Conservation (phyloP, 2,797 vertebrate genomes). For the Gephyroberyx darwinii region DNA sequence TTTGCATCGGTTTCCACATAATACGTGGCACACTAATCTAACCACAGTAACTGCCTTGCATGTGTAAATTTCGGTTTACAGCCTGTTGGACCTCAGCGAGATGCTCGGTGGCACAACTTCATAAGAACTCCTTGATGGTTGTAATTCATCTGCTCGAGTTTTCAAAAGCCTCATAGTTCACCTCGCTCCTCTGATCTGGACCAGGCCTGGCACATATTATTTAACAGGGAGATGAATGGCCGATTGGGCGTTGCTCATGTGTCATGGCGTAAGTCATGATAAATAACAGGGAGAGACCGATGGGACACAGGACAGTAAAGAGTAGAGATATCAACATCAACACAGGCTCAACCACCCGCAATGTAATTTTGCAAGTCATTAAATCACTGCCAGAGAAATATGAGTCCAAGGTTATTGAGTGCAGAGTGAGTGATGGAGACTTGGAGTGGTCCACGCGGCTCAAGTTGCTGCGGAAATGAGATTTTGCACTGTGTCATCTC, state of each 20-base stretch:
- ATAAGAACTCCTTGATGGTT: slow-evolving; percentile 60
- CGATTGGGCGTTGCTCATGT: slow-evolving; percentile 73
- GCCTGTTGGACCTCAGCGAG: slow-evolving; percentile 51
- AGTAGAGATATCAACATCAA: slow-evolving; percentile 79
- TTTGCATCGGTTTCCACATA: slow-evolving; percentile 35
- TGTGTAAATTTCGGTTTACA: slow-evolving; percentile 72
- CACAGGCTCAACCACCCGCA: slow-evolving; percentile 72
- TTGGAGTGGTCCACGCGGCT: slow-evolving; percentile 68
- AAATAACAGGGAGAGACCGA: slow-evolving; percentile 74
- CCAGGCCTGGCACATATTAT: slow-evolving; percentile 77
- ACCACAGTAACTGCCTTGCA: slow-evolving; percentile 58
- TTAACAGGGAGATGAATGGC: slow-evolving; percentile 82
- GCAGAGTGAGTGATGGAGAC: slow-evolving; percentile 77
- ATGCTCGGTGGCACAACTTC: slow-evolving; percentile 64
- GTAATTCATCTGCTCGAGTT: slow-evolving; percentile 67
- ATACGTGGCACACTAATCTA: slow-evolving; percentile 57
- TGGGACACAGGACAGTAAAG: slow-evolving; percentile 72
- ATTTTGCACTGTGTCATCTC: slow-evolving; percentile 76
- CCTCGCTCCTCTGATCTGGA: slow-evolving; percentile 73
- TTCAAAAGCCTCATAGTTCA: slow-evolving; percentile 77
- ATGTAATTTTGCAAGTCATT: slow-evolving; percentile 81
- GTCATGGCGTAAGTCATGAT: slow-evolving; percentile 77
- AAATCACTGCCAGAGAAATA: slow-evolving; percentile 83
- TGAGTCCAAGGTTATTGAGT: slow-evolving; percentile 85
- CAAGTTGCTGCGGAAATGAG: slow-evolving; percentile 79